Evolutionary conservation across 30 jellyfish, hydroid and myxozoan genomes (phyloP).

Genomic region (Aurelia coerulea): DNA sequence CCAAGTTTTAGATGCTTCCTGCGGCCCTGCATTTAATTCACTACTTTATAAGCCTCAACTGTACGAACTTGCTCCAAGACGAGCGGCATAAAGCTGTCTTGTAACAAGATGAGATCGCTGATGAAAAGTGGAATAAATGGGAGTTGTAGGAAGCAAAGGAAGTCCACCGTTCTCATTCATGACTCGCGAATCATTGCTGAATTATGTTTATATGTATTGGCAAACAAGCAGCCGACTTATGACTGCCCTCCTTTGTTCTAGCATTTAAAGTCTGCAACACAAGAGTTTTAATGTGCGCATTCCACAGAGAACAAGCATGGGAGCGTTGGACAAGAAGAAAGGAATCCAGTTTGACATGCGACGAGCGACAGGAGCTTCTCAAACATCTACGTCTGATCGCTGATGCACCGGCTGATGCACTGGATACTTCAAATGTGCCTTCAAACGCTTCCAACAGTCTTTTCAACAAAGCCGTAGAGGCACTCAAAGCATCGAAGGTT

Average conservation of each 20-base stretch:
- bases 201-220: too few species aligned
- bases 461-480: constrained; percentile 23
- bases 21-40: too few species aligned
- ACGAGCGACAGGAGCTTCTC: constrained; percentile 28
- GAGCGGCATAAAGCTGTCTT: too few species aligned
- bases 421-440: not conserved
- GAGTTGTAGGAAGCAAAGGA: too few species aligned
- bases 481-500: constrained; percentile 19
- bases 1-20: too few species aligned
- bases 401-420: constrained; percentile 36
- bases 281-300: constrained; percentile 34
- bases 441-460: not conserved
- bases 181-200: too few species aligned
- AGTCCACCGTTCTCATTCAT: too few species aligned
- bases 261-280: constrained; percentile 21
- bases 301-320: constrained; percentile 63
- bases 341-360: constrained; percentile 19
- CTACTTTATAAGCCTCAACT: too few species aligned
- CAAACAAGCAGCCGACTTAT: not conserved
- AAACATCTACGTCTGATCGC: constrained; percentile 29
- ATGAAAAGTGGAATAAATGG: too few species aligned
- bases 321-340: constrained; percentile 46
- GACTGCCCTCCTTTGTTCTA: constrained; percentile 3
- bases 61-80: too few species aligned
- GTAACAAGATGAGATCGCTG: too few species aligned